phyloP scores from a whole-genome alignment of 2,888 invertebrate genomes.

The Cetonia aurata region DNA sequence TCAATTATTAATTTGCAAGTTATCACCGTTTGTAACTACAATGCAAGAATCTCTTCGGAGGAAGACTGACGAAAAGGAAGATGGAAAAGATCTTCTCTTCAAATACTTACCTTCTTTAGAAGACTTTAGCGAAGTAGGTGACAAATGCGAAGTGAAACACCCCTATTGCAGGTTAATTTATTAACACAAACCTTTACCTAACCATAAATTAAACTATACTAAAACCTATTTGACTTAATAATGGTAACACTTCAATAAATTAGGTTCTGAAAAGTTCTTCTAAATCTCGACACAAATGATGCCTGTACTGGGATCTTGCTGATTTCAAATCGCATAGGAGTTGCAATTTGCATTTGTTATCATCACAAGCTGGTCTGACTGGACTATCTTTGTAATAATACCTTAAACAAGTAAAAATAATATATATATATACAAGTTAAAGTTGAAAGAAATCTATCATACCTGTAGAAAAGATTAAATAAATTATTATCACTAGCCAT shows the following conservation, averaged over 20 bases:
- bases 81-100: slow-evolving; percentile 60
- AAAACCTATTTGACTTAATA: slow-evolving; percentile 5
- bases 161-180: slow-evolving; percentile 60
- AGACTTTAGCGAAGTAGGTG: slow-evolving; percentile 73
- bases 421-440: neutral
- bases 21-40: slow-evolving; percentile 80
- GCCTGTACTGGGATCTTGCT: slow-evolving; percentile 86
- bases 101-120: slow-evolving; percentile 73
- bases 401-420: slow-evolving; percentile 67
- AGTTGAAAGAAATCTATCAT: slow-evolving; percentile 48
- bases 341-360: slow-evolving; percentile 85
- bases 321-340: slow-evolving; percentile 88
- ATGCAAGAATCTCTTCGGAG: slow-evolving; percentile 78
- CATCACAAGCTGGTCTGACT: slow-evolving; percentile 78
- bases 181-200: slow-evolving; percentile 41
- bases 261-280: slow-evolving; percentile 69
- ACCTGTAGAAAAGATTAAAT: slow-evolving; percentile 91
- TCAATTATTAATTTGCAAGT: slow-evolving; percentile 81
- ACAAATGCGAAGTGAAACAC: slow-evolving; percentile 74
- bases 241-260: neutral
- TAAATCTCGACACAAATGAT: slow-evolving; percentile 82
- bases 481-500: slow-evolving; percentile 86
- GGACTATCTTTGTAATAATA: slow-evolving; percentile 92
- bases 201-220: slow-evolving; percentile 13
- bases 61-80: slow-evolving; percentile 63